Evolutionary conservation across 1,140 invertebrate species (phyloP).

Genomic region (Brachystomella parvula): DNA sequence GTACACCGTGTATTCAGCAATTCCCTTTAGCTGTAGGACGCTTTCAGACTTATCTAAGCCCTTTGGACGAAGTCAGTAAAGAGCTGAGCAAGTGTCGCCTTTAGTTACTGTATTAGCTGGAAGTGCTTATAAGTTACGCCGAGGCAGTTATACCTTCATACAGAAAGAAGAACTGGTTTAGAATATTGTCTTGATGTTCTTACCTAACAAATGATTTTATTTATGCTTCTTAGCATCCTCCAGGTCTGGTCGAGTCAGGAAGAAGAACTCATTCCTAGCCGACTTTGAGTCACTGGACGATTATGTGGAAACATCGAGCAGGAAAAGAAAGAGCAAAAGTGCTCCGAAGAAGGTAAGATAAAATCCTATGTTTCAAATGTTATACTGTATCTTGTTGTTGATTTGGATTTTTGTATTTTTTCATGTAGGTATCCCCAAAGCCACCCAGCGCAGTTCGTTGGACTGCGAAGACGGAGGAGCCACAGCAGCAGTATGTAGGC

Average conservation of each 20-base stretch:
- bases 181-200: background rate
- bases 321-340: conserved; percentile 14
- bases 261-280: conserved; percentile 35
- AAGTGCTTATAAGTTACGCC: background rate
- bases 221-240: conserved; percentile 14
- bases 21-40: too few relatives aligned
- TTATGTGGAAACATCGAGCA: conserved; percentile 24
- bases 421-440: background rate
- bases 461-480: conserved; percentile 9
- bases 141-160: background rate
- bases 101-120: background rate
- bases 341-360: conserved; percentile 13
- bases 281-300: conserved; percentile 32
- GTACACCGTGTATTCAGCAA: too few relatives aligned
- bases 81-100: background rate
- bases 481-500: background rate
- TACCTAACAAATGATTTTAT: background rate
- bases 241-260: conserved; percentile 34
- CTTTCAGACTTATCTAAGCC: too few relatives aligned
- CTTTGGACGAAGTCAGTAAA: background rate
- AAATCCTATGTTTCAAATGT: background rate
- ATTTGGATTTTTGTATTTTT: conserved; percentile 1
- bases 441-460: conserved; percentile 6
- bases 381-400: background rate
- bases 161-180: background rate